Conservation (phyloP, 2,797 vertebrate species). For the Hyperoplus lanceolatus region DNA sequence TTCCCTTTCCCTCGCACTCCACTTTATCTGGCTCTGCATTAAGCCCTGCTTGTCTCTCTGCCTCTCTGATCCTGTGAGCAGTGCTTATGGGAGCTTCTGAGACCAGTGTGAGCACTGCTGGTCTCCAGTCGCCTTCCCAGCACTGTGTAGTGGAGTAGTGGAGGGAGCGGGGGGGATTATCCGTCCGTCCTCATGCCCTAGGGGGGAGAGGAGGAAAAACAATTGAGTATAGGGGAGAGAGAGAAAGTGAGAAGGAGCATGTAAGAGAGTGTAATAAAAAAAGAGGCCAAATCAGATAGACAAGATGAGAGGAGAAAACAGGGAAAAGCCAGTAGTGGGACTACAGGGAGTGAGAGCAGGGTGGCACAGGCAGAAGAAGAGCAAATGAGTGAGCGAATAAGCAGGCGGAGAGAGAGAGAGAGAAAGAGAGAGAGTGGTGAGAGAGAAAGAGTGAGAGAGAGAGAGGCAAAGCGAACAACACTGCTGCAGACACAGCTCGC, state of each 20-base stretch:
- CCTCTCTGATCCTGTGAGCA: constrained; percentile 71
- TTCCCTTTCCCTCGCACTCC: constrained; percentile 25
- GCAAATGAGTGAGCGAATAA: constrained; percentile 62
- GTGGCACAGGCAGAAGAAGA: constrained; percentile 47
- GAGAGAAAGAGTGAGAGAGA: constrained; percentile 64
- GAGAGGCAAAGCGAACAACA: constrained; percentile 51
- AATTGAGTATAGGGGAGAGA: constrained; percentile 8
- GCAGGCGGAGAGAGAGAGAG: constrained; percentile 53
- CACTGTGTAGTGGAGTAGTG: constrained; percentile 46
- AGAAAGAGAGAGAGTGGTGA: constrained; percentile 58
- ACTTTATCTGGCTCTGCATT: constrained; percentile 64
- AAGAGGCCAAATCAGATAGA: constrained; percentile 28
- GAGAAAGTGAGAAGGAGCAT: constrained; percentile 48
- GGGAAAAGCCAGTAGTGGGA: constrained; percentile 24
- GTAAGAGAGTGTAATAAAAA: constrained; percentile 50
- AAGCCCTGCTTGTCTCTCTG: constrained; percentile 73
- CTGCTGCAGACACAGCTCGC: constrained; percentile 80
- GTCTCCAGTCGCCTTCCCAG: constrained; percentile 65
- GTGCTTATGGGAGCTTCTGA: constrained; percentile 67
- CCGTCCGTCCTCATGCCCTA: constrained; percentile 59
- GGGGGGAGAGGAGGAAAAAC: constrained; percentile 29
- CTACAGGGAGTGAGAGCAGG: constrained; percentile 23
- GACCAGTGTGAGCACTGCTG: constrained; percentile 70
- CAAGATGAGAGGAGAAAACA: constrained; percentile 15
- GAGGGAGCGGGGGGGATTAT: constrained; percentile 6